Conservation (phyloP, 2,888 invertebrate genomes). For the Sarcophaga rosellei region DNA sequence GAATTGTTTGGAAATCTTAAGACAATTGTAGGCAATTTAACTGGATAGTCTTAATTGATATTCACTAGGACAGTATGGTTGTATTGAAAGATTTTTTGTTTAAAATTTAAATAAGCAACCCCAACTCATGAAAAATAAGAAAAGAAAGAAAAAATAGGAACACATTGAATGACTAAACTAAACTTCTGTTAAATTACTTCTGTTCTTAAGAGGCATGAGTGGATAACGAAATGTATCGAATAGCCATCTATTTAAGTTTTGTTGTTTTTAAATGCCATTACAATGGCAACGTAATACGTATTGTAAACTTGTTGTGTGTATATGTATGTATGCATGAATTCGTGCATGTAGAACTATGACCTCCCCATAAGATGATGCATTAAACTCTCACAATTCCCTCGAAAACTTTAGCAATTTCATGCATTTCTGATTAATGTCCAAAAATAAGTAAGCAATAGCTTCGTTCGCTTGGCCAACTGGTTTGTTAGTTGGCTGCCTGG, state of each 20-base stretch:
- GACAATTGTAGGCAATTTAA: too few relatives aligned
- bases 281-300: background rate
- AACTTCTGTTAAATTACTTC: too few relatives aligned
- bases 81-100: too few relatives aligned
- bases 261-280: background rate
- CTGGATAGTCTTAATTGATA: too few relatives aligned
- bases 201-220: too few relatives aligned
- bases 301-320: slow-evolving; percentile 11
- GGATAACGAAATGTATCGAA: too few relatives aligned
- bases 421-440: slow-evolving; percentile 78
- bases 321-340: background rate
- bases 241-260: background rate
- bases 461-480: slow-evolving; percentile 42
- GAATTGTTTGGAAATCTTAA: too few relatives aligned
- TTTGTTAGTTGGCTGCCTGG: slow-evolving; percentile 13
- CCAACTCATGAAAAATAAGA: too few relatives aligned
- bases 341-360: slow-evolving; percentile 34
- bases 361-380: slow-evolving; percentile 47
- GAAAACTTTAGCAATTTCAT: slow-evolving; percentile 76
- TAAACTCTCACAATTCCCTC: slow-evolving; percentile 59
- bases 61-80: too few relatives aligned
- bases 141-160: too few relatives aligned
- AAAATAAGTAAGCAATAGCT: slow-evolving; percentile 66
- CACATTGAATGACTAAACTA: too few relatives aligned
- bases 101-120: too few relatives aligned